These are phyloP conservation scores for Leptothorax acervorum DNA, from an alignment of 2,888 invertebrate genomes.

Conservation along the genomic window DNA sequence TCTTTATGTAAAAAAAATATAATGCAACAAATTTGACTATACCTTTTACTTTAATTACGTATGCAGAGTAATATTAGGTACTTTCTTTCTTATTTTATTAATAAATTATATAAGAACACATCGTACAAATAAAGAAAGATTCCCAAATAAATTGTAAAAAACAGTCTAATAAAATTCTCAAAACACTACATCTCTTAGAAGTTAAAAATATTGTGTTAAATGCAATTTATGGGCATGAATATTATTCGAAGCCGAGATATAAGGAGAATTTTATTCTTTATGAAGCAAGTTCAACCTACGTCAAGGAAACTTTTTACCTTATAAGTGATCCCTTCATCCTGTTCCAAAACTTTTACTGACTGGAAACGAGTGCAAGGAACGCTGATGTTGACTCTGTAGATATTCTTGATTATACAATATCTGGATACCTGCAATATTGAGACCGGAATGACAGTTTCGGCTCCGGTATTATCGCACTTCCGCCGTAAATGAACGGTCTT, in stretches of 20 bases:
- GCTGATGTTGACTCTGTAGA: background rate
- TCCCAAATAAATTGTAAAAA: background rate
- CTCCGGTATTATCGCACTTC: background rate
- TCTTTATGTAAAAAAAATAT: background rate
- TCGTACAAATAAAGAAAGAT: background rate
- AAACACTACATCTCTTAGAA: background rate
- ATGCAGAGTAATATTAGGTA: background rate
- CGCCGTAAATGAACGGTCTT: background rate
- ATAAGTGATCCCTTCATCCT: conserved; percentile 20
- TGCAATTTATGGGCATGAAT: conserved; percentile 7
- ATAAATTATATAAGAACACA: background rate
- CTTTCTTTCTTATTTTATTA: background rate
- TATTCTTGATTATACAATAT: background rate
- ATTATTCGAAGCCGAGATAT: background rate
- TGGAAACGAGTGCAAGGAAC: background rate
- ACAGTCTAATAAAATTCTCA: background rate
- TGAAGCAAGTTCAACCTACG: background rate
- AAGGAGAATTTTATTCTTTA: conserved; percentile 1
- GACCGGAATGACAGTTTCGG: background rate
- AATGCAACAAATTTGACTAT: background rate
- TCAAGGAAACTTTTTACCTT: conserved; percentile 32
- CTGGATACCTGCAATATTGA: background rate
- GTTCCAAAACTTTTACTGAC: background rate
- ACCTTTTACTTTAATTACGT: background rate
- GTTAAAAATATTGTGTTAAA: background rate